Percentiles rank a stretch among this genome's conserved stretches.
Conservation (phyloP, 2,113 vertebrate species). For the Felis catus region DNA sequence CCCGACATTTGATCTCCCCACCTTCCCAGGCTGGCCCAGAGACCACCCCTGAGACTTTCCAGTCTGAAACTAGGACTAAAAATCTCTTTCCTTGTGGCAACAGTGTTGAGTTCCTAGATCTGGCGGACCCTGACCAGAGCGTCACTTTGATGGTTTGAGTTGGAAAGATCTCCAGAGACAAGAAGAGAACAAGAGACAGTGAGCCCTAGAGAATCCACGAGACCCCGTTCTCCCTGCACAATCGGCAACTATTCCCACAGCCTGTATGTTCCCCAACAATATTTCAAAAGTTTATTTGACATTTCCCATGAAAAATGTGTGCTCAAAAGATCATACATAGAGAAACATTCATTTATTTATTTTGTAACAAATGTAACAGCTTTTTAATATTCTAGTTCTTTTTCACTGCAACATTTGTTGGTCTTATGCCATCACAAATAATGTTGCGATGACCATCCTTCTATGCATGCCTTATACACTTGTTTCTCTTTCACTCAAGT, state of each 20-base stretch:
- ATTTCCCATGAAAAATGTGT: background rate
- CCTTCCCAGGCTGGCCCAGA: background rate
- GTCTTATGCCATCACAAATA: background rate
- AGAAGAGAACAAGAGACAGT: background rate
- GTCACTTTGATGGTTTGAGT: background rate
- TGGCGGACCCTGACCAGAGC: background rate
- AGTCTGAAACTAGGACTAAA: background rate
- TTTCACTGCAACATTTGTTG: background rate
- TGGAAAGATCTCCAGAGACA: background rate
- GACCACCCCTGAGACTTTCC: no score
- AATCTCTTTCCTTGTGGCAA: background rate
- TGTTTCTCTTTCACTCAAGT: background rate
- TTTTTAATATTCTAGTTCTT: background rate
- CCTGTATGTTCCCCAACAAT: background rate
- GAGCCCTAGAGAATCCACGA: background rate
- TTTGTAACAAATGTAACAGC: background rate
- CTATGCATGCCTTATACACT: background rate
- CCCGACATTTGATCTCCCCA: rapidly evolving
- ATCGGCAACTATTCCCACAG: background rate
- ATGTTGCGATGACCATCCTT: background rate
- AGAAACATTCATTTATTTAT: background rate
- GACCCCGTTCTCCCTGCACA: background rate
- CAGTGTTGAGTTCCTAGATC: background rate
- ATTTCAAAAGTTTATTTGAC: constrained; percentile 15
- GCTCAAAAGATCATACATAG: background rate